A percentile compares a stretch with the other conserved stretches of the same genome.
These are phyloP conservation scores for Boloria selene DNA, from an alignment of 2,888 invertebrate genomes.

Conservation along the genomic window DNA sequence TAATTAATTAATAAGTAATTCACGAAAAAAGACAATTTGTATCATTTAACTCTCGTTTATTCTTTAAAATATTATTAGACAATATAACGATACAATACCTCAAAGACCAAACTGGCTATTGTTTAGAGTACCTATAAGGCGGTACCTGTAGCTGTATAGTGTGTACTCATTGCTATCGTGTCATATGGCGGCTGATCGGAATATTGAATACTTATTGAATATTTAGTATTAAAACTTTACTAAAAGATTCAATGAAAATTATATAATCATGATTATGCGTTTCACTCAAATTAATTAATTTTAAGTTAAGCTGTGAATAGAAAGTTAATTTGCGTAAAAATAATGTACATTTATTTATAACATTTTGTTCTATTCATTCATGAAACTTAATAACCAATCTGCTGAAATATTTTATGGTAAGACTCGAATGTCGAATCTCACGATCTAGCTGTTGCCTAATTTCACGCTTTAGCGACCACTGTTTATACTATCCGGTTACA, in stretches of 20 bases:
- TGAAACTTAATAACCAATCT: not conserved
- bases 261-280: too few relatives aligned
- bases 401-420: constrained; percentile 13
- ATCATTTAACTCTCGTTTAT: too few relatives aligned
- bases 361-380: too few relatives aligned
- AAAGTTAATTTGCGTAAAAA: too few relatives aligned
- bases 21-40: too few relatives aligned
- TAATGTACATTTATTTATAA: too few relatives aligned
- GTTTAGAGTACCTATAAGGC: constrained; percentile 27
- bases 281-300: too few relatives aligned
- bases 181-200: constrained; percentile 25
- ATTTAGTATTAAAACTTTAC: too few relatives aligned
- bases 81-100: not conserved
- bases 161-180: constrained; percentile 9
- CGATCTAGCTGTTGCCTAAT: constrained; percentile 30
- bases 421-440: constrained; percentile 22
- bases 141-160: constrained; percentile 17
- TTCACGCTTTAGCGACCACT: constrained; percentile 26
- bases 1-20: too few relatives aligned
- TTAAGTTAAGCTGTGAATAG: too few relatives aligned
- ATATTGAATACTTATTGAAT: constrained; percentile 8
- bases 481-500: constrained; percentile 23
- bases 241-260: too few relatives aligned
- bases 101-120: constrained; percentile 20
- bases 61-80: too few relatives aligned